These are phyloP conservation scores for Formica selysi DNA, from an alignment of 1,140 invertebrate genomes.

Conservation along the genomic window DNA sequence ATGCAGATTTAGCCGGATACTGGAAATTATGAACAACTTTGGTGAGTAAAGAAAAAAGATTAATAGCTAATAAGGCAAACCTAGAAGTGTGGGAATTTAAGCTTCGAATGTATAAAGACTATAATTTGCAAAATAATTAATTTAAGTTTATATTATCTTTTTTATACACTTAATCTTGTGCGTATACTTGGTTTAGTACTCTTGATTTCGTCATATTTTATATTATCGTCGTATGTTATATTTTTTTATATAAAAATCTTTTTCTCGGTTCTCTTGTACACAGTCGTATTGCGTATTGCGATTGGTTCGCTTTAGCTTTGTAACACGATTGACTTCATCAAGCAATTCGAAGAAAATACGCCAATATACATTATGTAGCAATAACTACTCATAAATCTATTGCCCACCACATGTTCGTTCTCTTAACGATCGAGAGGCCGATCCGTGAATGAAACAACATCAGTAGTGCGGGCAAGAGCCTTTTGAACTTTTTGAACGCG, in stretches of 20 bases:
- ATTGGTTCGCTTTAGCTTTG: conserved; percentile 23
- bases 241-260: not conserved
- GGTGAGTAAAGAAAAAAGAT: conserved; percentile 33
- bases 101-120: not conserved
- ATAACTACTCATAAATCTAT: conserved; percentile 28
- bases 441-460: conserved; percentile 42
- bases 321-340: conserved; percentile 39
- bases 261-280: conserved; percentile 11
- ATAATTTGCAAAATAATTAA: conserved; percentile 8
- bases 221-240: not conserved
- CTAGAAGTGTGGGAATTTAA: not conserved
- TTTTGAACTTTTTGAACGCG: not conserved
- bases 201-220: not conserved
- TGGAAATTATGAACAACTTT: not conserved
- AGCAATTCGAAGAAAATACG: conserved; percentile 47
- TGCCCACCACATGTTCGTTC: not conserved
- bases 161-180: too few species aligned
- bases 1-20: not conserved
- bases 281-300: conserved; percentile 21
- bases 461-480: not conserved
- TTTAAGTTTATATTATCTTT: not conserved
- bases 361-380: conserved; percentile 41
- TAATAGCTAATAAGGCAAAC: not conserved
- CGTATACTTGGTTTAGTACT: not conserved
- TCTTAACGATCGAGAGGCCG: conserved; percentile 29